Base-by-base conservation (phyloP, 2,113 vertebrate genomes). In the Daubentonia madagascariensis region DNA sequence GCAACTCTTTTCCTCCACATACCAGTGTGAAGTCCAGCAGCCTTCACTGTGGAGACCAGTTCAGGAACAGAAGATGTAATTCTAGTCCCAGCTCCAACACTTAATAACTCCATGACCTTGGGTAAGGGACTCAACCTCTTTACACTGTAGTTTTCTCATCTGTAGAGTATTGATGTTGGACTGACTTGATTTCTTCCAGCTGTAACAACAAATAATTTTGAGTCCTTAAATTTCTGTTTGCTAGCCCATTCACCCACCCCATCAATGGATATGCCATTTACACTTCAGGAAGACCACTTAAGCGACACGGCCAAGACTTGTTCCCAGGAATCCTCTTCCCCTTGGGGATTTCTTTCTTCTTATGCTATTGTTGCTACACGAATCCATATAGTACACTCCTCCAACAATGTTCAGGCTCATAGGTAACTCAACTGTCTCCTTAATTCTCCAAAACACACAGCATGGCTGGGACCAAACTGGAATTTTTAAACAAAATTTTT, bases 111-210 rank as follows among this genome's bases (percentile, higher is more conserved):
- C 6, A 9, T 76, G 73, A 94, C 93, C 89, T 87, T 93, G 95
- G 93, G 65, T 93, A 81, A 88, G 75, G 52, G 52, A 91, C 81
- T 70, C 92, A 67, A 94, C 91, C 91, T 94, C 72, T 61, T 48
- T 8, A 30, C 50, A 45, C 67, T 28, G 28, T 48, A 48, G 81
- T 67, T 78, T 94, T 89, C 76, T 93, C 59, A 78, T 94, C 97
- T 91, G 72, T 20, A 57, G 81, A 84, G 81, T 59, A 67, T 89
- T 85, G 96, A 76, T 81, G 89, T 89, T 85, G 67, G 52, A 81
- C 48, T 95, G 45, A 81, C 52, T 95, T 8, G 0, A 73, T 86
- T 91, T 79, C 86, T 97, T 97, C 89, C 96, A 97, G 97, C 95
- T 95, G 86, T 94, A 93, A 88, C 89, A 95, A 93, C 76, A 96